Evolutionary conservation across 2,888 invertebrate species (phyloP).

Genomic region (Sphaerolaimus hirsutus): DNA sequence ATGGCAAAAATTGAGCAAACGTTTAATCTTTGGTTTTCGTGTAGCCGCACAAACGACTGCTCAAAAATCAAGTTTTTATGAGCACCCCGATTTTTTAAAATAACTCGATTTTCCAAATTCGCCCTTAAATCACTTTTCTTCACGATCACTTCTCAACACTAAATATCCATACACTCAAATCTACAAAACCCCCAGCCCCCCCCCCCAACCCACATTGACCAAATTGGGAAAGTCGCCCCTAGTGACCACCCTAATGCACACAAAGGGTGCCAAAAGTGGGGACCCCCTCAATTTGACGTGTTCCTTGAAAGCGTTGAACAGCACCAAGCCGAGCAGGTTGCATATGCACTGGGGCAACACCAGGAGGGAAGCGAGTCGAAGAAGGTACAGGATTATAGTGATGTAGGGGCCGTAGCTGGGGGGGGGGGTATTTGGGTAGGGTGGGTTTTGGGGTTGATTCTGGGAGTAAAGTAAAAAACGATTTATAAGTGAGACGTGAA

Average conservation of each 20-base stretch:
- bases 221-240: slow-evolving; percentile 74
- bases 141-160: too few relatives aligned
- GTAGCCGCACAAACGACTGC: background rate
- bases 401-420: slow-evolving; percentile 16
- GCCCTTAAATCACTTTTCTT: too few relatives aligned
- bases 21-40: background rate
- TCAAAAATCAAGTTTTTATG: background rate
- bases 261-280: slow-evolving; percentile 68
- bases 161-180: too few relatives aligned
- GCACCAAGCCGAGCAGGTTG: slow-evolving; percentile 38
- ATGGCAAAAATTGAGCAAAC: background rate
- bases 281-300: slow-evolving; percentile 65
- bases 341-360: slow-evolving; percentile 25
- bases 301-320: slow-evolving; percentile 81
- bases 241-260: slow-evolving; percentile 76
- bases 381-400: slow-evolving; percentile 16
- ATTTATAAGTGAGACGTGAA: too few relatives aligned
- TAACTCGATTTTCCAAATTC: too few relatives aligned
- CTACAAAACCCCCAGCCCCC: too few relatives aligned
- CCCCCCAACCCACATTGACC: slow-evolving; percentile 33
- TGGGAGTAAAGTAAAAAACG: too few relatives aligned
- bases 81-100: background rate
- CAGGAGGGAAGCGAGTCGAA: slow-evolving; percentile 19
- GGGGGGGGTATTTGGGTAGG: too few relatives aligned
- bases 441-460: too few relatives aligned